Evolutionary conservation across 2,797 vertebrate species (phyloP).

Genomic region (Gambusia yucatana): DNA sequence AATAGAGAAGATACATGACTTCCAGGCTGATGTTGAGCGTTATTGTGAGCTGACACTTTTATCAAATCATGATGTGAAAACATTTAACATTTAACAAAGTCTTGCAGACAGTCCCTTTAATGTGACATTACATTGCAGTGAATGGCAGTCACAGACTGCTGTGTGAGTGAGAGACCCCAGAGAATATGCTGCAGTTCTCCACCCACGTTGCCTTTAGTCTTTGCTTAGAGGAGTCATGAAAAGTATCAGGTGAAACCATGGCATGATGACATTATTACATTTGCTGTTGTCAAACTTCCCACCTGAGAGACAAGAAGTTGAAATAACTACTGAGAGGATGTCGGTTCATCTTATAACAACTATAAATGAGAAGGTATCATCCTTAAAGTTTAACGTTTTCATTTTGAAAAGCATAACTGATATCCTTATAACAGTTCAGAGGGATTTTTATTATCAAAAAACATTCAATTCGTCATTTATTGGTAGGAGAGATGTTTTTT

Average conservation of each 20-base stretch:
- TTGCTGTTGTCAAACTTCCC: conserved; percentile 34
- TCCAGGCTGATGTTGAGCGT: not conserved
- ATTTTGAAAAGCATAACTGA: not conserved
- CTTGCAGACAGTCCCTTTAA: conserved; percentile 26
- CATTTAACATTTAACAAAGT: conserved; percentile 5
- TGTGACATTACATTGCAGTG: conserved; percentile 33
- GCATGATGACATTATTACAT: conserved; percentile 67
- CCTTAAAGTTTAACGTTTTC: not conserved
- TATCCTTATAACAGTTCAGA: not conserved
- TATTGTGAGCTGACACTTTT: not conserved
- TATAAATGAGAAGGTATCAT: not conserved
- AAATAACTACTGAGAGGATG: not conserved
- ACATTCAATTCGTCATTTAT: not conserved
- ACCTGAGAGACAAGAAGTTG: conserved; percentile 13
- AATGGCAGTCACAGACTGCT: conserved; percentile 31
- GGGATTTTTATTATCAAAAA: not conserved
- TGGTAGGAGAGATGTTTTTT: not conserved
- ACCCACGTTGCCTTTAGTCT: conserved; percentile 37
- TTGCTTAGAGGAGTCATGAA: conserved; percentile 34
- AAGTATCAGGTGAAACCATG: conserved; percentile 43
- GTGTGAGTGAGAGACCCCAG: conserved; percentile 34
- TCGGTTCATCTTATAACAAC: not conserved
- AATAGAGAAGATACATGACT: not conserved
- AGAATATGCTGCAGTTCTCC: conserved; percentile 39
- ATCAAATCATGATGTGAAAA: not conserved